phyloP scores from a whole-genome alignment of 2,113 vertebrate genomes.

The Microtus pennsylvanicus region DNA sequence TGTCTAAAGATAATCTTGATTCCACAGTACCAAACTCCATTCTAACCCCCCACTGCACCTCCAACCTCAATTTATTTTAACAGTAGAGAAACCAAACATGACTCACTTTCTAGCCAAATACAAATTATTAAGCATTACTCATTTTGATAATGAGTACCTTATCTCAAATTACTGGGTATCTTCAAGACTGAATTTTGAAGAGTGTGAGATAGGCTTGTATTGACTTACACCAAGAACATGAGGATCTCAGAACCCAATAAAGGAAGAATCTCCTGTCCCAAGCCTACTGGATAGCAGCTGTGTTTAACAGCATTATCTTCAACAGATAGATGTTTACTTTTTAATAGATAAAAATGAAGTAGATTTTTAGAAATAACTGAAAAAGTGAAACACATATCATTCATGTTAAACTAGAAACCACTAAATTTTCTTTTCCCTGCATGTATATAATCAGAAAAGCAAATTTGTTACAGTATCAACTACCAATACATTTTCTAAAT shows the following conservation, averaged over 20 bases:
- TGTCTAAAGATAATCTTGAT: background rate
- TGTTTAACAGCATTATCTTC: background rate
- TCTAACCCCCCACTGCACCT: background rate
- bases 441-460: background rate
- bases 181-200: background rate
- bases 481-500: background rate
- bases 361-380: constrained; percentile 30
- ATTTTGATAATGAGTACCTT: background rate
- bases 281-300: background rate
- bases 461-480: background rate
- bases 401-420: background rate
- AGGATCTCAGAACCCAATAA: too few relatives aligned
- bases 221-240: background rate
- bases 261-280: background rate
- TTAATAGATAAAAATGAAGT: background rate
- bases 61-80: background rate
- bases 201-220: background rate
- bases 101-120: background rate
- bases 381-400: background rate
- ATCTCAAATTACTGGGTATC: background rate
- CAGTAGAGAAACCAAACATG: background rate
- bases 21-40: background rate
- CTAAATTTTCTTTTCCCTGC: constrained; percentile 7
- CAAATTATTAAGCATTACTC: background rate
- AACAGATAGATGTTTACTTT: background rate